Conservation (phyloP, 2,888 invertebrate genomes). For the Agonopterix arenella region DNA sequence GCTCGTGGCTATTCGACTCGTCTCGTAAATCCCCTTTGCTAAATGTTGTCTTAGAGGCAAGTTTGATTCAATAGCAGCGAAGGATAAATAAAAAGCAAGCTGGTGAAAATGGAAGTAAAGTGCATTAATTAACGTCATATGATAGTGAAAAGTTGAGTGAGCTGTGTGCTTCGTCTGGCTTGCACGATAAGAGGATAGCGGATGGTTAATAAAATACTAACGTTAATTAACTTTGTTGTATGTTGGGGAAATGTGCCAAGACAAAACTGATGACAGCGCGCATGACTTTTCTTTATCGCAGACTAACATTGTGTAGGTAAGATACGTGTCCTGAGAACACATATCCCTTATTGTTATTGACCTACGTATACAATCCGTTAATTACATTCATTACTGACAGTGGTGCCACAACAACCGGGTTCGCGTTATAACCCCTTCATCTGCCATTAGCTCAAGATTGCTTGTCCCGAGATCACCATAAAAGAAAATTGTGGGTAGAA, state of each 20-base stretch:
- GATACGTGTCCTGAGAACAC: too few relatives aligned
- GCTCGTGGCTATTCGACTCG: too few relatives aligned
- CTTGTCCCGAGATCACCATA: neutral
- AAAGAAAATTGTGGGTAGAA: conserved; percentile 1
- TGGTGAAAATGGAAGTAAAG: neutral
- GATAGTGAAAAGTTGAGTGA: neutral
- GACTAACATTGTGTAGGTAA: too few relatives aligned
- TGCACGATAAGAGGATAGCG: neutral
- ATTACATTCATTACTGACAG: neutral
- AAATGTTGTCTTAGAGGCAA: too few relatives aligned
- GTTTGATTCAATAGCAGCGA: too few relatives aligned
- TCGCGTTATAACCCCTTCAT: neutral
- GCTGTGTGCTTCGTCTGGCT: neutral
- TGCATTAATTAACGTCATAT: conserved; percentile 1
- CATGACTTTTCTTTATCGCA: too few relatives aligned
- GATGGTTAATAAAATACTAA: neutral
- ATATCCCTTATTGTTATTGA: too few relatives aligned
- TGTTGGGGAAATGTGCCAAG: too few relatives aligned
- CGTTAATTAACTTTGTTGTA: too few relatives aligned
- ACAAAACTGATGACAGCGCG: too few relatives aligned
- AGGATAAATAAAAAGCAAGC: too few relatives aligned
- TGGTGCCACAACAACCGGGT: neutral
- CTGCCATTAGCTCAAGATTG: conserved; percentile 1
- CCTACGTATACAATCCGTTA: neutral
- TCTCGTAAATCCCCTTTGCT: too few relatives aligned